Evolutionary conservation across 2,797 vertebrate species (phyloP).

Genomic region (Pteropus rufus): DNA sequence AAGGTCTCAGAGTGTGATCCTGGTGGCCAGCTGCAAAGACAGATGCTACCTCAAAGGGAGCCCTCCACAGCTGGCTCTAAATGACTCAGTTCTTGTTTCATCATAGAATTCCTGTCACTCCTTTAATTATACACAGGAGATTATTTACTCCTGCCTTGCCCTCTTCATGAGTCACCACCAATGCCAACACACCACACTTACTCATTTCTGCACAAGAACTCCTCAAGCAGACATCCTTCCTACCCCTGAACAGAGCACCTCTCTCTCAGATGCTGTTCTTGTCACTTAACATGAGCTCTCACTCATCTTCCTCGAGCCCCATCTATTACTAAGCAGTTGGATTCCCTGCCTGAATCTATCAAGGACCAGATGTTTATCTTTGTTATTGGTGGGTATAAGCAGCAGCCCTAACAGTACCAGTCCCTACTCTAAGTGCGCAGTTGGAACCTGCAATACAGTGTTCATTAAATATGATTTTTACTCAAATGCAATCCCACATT

Average conservation of each 20-base stretch:
- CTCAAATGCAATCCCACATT: neutral
- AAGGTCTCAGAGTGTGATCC: neutral
- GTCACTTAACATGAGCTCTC: neutral
- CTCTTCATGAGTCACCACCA: neutral
- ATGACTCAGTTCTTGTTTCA: neutral
- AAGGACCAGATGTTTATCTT: neutral
- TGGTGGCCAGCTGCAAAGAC: neutral
- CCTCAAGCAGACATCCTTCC: neutral
- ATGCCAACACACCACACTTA: neutral
- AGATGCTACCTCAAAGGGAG: neutral
- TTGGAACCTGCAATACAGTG: neutral
- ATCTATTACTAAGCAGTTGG: neutral
- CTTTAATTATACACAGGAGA: neutral
- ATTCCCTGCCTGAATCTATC: neutral
- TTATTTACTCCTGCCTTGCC: neutral
- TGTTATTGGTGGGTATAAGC: neutral
- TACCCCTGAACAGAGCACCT: neutral
- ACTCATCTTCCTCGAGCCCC: neutral
- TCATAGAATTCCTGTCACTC: neutral
- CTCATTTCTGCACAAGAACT: neutral
- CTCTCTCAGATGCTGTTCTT: neutral
- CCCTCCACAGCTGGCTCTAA: neutral
- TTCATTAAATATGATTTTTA: neutral
- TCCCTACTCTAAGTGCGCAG: neutral
- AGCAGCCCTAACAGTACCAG: neutral